Conservation (phyloP, 2,888 invertebrate species). For the Chouioia cunea region DNA sequence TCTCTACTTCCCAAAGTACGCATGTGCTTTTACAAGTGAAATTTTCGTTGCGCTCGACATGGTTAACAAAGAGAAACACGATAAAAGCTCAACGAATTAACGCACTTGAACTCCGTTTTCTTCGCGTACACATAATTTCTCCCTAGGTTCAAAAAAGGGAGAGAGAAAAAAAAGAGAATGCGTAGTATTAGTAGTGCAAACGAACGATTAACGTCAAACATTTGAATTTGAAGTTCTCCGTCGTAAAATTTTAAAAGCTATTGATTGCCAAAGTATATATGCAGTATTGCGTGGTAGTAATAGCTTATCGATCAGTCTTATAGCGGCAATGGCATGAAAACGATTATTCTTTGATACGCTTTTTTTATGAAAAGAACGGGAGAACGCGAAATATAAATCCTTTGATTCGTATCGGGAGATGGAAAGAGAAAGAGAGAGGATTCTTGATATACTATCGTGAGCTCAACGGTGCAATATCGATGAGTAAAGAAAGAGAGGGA, state of each 20-base stretch:
- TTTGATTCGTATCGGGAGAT: not conserved
- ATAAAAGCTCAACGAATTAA: not conserved
- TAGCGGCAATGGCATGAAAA: conserved; percentile 41
- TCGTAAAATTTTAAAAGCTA: no score
- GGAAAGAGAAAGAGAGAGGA: not conserved
- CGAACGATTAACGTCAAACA: conserved; percentile 12
- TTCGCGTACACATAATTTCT: no score
- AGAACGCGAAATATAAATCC: conserved; percentile 14
- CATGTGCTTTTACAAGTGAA: conserved; percentile 1
- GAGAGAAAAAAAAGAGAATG: no score
- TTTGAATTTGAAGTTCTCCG: conserved; percentile 32
- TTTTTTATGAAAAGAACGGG: conserved; percentile 30
- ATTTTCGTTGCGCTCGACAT: not conserved
- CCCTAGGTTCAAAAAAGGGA: no score
- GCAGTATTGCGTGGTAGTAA: no score
- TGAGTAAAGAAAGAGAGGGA: no score
- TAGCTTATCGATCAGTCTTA: conserved; percentile 51
- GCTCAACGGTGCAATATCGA: no score
- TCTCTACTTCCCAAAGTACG: no score
- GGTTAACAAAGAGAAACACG: not conserved
- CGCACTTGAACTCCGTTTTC: conserved; percentile 11
- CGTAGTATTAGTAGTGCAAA: no score
- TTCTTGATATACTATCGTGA: not conserved
- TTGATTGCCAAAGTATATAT: no score
- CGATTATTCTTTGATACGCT: conserved; percentile 50